Base-by-base conservation (phyloP, 2,113 vertebrate species). In the Anguilla rostrata region DNA sequence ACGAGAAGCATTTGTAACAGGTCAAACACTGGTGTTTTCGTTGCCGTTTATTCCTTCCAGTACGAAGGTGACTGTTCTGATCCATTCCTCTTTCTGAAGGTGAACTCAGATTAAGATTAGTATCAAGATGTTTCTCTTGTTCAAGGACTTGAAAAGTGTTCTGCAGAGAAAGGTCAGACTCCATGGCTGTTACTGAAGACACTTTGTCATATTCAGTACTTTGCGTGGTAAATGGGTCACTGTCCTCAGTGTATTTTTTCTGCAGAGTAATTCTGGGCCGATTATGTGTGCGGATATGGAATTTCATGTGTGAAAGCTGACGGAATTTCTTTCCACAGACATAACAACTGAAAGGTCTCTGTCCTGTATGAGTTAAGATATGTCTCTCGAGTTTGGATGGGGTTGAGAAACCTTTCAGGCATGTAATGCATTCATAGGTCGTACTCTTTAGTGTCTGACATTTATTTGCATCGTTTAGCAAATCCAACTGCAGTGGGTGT, bases 281-380 rank as follows among this genome's bases (percentile, higher is more conserved):
- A 88, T 86, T 87, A 87, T 97, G 96, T 88, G 95, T 96, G 83
- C 93, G 92, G 86, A 92, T 93, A 90, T 97, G 96, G 88, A 96
- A 94, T 94, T 97, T 97, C 91, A 97, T 93, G 89, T 97, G 96
- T 4, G 94, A 92, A 71, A 94, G 93, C 91, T 96, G 95, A 78
- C 95, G 93, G 89, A 97, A 97, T 75, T 90, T 94, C 93, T 95
- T 97, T 20, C 95, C 96, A 90, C 95, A 97, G 75, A 94, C 88
- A 20, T 90, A 92, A 87, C 96, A 97, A 87, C 94, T 92, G 89
- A 96, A 97, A 0, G 95, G 95, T 46, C 95, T 97, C 87, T 97
- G 95, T 57, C 94, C 95, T 34, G 95, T 95, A 34, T 96, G 96
- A 87, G 94, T 95, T 87, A 96, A 85, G 87, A 94, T 92, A 89